Percentiles rank a stretch among this genome's conserved stretches.
Conservation (phyloP, 2,888 invertebrate species). For the Bruchidius siliquastri region DNA sequence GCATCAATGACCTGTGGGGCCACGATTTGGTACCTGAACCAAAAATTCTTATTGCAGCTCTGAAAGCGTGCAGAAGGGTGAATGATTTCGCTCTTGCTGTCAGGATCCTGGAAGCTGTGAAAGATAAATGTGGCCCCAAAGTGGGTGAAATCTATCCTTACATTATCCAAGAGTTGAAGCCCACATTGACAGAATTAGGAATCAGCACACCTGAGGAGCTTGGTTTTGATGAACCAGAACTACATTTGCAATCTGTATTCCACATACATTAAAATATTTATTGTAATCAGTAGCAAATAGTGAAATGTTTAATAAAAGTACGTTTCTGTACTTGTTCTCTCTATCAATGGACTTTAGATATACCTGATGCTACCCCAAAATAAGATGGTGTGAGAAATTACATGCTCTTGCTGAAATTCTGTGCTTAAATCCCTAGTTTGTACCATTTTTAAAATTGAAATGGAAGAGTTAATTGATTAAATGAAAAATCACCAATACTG, state of each 20-base stretch:
- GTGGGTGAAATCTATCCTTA: conserved; percentile 80
- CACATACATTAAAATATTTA: conserved; percentile 48
- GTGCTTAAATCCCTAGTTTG: no score
- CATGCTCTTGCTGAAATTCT: no score
- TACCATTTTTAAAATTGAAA: no score
- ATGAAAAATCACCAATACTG: background rate
- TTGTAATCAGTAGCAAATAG: background rate
- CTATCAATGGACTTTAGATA: no score
- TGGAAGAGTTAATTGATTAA: no score
- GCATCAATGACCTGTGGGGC: conserved; percentile 81
- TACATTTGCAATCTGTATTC: conserved; percentile 73
- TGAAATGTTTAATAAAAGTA: background rate
- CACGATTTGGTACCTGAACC: conserved; percentile 94
- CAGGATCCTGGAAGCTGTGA: conserved; percentile 87
- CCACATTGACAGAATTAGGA: conserved; percentile 89
- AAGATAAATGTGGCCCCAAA: conserved; percentile 78
- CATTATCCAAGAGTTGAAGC: conserved; percentile 82
- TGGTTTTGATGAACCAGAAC: conserved; percentile 95
- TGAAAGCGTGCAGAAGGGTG: conserved; percentile 86
- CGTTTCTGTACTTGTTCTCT: background rate
- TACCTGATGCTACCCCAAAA: no score
- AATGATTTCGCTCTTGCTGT: conserved; percentile 93
- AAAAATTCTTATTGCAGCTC: conserved; percentile 76
- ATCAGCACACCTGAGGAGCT: conserved; percentile 91
- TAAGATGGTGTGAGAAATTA: no score